Conservation (phyloP, 2,113 vertebrate species). For the Lanius ludovicianus region DNA sequence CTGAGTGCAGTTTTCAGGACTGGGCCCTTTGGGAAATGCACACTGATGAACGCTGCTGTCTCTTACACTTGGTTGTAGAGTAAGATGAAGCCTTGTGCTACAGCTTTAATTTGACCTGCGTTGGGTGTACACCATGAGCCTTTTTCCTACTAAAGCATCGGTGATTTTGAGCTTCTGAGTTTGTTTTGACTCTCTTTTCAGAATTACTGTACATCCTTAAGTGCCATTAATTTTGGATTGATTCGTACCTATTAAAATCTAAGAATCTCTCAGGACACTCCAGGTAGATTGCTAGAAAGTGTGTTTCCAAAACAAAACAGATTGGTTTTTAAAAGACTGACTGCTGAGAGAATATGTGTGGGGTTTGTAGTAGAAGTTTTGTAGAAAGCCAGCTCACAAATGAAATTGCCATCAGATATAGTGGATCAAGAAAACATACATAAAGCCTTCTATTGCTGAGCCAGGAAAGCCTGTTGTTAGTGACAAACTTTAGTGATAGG, state of each 20-base stretch:
- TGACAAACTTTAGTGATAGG: not conserved
- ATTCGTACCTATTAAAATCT: not conserved
- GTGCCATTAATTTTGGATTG: not conserved
- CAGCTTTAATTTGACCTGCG: not conserved
- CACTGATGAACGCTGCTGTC: not conserved
- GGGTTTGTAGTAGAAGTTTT: not conserved
- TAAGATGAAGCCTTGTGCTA: not conserved
- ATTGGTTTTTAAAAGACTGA: not conserved
- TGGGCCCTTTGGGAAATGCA: not conserved
- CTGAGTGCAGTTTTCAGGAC: not conserved
- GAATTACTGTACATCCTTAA: not conserved
- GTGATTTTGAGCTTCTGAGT: not conserved
- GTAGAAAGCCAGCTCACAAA: not conserved
- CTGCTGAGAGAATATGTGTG: not conserved
- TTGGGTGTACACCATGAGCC: not conserved
- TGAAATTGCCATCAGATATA: not conserved
- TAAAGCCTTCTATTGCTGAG: not conserved
- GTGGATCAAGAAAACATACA: not conserved
- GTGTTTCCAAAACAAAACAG: not conserved
- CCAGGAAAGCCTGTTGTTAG: not conserved
- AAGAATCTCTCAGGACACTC: not conserved
- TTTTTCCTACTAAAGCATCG: not conserved
- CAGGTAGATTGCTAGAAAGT: not conserved
- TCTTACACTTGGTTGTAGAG: not conserved
- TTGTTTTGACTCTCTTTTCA: not conserved